A percentile compares a stretch with the other conserved stretches of the same genome.
These are phyloP conservation scores for Bolinopsis microptera DNA, from an alignment of 37 sponge, comb jelly and placozoan species.

Conservation along the genomic window DNA sequence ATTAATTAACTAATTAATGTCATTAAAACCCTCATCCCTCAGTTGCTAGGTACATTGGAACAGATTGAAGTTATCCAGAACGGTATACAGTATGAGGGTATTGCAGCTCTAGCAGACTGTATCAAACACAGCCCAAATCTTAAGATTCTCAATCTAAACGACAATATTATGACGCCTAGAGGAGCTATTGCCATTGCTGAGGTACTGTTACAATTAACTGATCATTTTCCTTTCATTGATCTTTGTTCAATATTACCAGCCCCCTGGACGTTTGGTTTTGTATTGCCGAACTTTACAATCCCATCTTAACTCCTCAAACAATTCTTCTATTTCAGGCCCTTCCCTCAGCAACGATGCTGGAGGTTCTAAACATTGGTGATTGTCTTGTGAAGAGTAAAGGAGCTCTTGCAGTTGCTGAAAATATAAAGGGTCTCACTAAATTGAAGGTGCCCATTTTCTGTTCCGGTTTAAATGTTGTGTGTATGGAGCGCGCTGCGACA, in stretches of 20 bases:
- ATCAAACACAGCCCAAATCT: conserved; percentile 79
- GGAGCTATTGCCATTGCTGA: conserved; percentile 85
- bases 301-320: too few relatives aligned
- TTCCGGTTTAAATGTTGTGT: background rate
- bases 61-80: conserved; percentile 87
- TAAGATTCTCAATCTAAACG: conserved; percentile 88
- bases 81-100: conserved; percentile 85
- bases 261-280: too few relatives aligned
- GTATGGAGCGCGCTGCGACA: background rate
- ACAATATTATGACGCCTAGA: conserved; percentile 92
- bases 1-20: too few relatives aligned
- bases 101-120: conserved; percentile 78
- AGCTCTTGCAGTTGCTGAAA: conserved; percentile 76
- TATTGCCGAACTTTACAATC: too few relatives aligned
- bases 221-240: too few relatives aligned
- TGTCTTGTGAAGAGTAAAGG: conserved; percentile 87
- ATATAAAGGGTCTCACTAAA: conserved; percentile 70
- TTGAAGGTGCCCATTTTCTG: conserved; percentile 71
- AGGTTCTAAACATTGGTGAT: conserved; percentile 87
- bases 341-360: conserved; percentile 76
- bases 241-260: too few relatives aligned
- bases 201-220: too few relatives aligned
- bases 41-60: conserved; percentile 78
- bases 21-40: too few relatives aligned
- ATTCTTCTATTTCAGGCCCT: conserved; percentile 69